A percentile compares a stretch with the other conserved stretches of the same genome.
phyloP scores from a whole-genome alignment of 2,113 vertebrate genomes.

The Gnathonemus longibarbis region DNA sequence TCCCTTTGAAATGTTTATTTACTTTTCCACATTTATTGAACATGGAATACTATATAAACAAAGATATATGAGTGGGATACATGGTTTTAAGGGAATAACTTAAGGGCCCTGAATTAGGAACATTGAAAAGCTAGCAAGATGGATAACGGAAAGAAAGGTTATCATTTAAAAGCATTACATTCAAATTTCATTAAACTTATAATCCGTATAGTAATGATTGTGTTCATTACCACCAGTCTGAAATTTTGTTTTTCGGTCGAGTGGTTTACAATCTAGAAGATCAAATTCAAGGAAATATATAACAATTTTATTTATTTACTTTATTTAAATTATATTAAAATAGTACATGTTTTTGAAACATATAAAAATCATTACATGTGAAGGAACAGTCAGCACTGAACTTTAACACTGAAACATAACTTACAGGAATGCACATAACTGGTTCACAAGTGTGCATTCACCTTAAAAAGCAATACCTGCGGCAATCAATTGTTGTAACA shows the following conservation, averaged over 20 bases:
- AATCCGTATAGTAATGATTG: neutral
- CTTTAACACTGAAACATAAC: neutral
- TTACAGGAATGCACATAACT: too few species aligned
- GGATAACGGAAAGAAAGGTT: neutral
- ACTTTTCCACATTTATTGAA: neutral
- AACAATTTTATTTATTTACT: neutral
- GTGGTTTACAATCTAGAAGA: neutral
- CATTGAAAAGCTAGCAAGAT: neutral
- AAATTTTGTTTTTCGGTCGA: neutral
- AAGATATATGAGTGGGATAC: neutral
- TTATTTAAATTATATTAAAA: neutral
- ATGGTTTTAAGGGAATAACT: neutral
- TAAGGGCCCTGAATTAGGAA: neutral
- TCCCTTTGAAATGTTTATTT: neutral
- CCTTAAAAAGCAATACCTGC: too few species aligned
- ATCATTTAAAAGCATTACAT: neutral
- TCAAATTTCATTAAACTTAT: neutral
- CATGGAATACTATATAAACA: neutral
- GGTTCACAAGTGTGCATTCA: too few species aligned
- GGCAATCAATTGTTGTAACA: too few species aligned
- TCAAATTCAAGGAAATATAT: neutral
- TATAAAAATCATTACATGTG: neutral
- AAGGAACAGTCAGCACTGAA: neutral
- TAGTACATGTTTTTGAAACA: neutral
- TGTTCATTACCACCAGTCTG: neutral